Evolutionary conservation across 1,140 invertebrate genomes (phyloP), one percentile per base, ranked within the genome.

Genomic region (Cepaea nemoralis): DNA sequence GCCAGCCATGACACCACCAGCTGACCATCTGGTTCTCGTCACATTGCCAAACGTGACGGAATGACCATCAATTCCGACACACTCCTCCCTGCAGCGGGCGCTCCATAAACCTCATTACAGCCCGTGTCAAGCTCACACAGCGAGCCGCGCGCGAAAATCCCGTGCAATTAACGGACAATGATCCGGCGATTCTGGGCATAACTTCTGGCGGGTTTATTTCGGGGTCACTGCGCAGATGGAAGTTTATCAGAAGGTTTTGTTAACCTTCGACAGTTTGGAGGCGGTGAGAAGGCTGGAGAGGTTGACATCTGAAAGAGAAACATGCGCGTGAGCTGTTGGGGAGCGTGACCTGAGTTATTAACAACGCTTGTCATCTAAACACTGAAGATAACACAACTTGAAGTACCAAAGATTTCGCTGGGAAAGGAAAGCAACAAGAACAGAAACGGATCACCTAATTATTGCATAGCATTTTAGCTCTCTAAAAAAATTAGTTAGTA

Each of bases 21-120:
- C 50, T 76, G 33, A 14, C 42, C 74, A 76, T 76, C 74, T 76
- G 74, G n/a, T 76, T 76, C 37, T 50, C 50, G 27, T 76, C 74
- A 55, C 45, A 22, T 6, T 24, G 45, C 5, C 3, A 10, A 55
- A 76, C 50, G 74, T 33, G 31, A 14, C 37, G 74, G 74, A 50
- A 55, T 55, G 27, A 27, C 50, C 42, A 76, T 55, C 45, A 35
- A 55, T 42, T 35, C n/a, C 31, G 31, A 75, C 59, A 24, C n/a
- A 39, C 39, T 42, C 45, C 12, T 31, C 45, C 16, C 8, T 19
- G n/a, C n/a, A 1, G 40, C 10, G 8, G 24, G 1, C 24, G 67
- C 67, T 37, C 24, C 67, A 40, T 40, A 16, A 40, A 35, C 39
- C 2, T 16, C 48, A 76, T 76, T 76, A 55, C 35, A 35, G 42